A percentile compares a stretch with the other conserved stretches of the same genome.
Conservation (phyloP, 2,888 invertebrate genomes). For the Limnephilus auricula region DNA sequence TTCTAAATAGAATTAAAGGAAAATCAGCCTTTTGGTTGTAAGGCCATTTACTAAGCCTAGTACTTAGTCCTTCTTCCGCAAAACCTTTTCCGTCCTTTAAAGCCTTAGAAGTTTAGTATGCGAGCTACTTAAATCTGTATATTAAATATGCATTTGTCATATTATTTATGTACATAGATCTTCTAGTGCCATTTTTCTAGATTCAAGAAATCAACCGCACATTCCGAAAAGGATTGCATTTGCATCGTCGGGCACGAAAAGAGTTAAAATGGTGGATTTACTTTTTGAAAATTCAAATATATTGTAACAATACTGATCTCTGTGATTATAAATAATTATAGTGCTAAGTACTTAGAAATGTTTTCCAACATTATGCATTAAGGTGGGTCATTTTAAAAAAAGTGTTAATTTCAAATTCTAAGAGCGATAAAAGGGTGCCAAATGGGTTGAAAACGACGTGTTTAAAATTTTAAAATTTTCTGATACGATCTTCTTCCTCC, state of each 20-base stretch:
- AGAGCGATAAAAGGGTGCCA: no score
- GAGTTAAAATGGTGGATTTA: not conserved
- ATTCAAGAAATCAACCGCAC: not conserved
- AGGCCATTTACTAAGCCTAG: not conserved
- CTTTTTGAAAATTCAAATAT: not conserved
- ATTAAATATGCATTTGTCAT: slow-evolving; percentile 28
- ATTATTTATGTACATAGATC: slow-evolving; percentile 14
- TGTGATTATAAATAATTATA: slow-evolving; percentile 49
- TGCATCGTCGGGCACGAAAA: not conserved
- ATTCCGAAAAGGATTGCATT: not conserved
- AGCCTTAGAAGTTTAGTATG: slow-evolving; percentile 40
- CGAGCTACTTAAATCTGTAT: slow-evolving; percentile 23
- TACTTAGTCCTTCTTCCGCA: slow-evolving; percentile 16
- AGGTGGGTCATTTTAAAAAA: no score
- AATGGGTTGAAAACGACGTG: no score
- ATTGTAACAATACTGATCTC: slow-evolving; percentile 36
- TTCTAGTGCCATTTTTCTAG: slow-evolving; percentile 44
- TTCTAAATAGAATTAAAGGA: slow-evolving; percentile 5
- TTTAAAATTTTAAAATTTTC: no score
- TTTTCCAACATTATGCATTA: slow-evolving; percentile 36
- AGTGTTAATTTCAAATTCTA: no score
- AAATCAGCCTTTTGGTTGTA: slow-evolving; percentile 18
- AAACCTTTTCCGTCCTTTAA: slow-evolving; percentile 38
- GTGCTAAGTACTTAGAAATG: slow-evolving; percentile 15
- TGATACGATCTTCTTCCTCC: no score